phyloP scores from a whole-genome alignment of 2,797 vertebrate species.

The Percopsis omiscomaycus region DNA sequence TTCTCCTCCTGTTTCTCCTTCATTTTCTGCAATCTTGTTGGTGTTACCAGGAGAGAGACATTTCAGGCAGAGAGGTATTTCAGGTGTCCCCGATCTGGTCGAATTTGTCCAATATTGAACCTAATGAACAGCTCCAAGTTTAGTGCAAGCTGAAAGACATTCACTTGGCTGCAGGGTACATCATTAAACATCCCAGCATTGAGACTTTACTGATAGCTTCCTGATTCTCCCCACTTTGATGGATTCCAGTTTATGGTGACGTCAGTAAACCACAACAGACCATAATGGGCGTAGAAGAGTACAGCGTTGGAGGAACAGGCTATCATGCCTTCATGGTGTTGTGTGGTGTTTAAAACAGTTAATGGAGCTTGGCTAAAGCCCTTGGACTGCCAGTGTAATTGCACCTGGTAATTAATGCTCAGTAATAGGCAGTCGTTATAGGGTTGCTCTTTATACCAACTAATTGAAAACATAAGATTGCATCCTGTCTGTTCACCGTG shows the following conservation, averaged over 20 bases:
- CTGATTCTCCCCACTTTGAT: conserved; percentile 7
- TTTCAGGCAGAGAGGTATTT: conserved; percentile 9
- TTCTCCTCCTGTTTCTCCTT: conserved; percentile 40
- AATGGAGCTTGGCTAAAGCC: conserved; percentile 57
- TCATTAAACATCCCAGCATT: conserved; percentile 3
- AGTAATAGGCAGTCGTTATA: conserved; percentile 40
- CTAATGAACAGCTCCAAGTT: conserved; percentile 27
- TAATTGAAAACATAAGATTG: conserved; percentile 75
- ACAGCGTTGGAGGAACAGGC: too few species aligned
- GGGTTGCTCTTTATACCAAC: conserved; percentile 45
- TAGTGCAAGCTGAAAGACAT: conserved; percentile 25
- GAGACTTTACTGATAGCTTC: conserved; percentile 11
- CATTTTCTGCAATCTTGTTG: conserved; percentile 35
- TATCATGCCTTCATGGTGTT: too few species aligned
- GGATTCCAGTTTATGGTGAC: conserved; percentile 19
- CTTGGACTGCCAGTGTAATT: conserved; percentile 62
- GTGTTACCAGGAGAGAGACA: conserved; percentile 9
- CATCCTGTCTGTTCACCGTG: conserved; percentile 47
- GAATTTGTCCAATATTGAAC: neutral
- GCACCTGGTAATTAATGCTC: conserved; percentile 67
- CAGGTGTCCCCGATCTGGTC: conserved; percentile 20
- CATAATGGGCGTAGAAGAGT: neutral
- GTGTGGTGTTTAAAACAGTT: conserved; percentile 54
- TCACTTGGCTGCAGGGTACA: conserved; percentile 5
- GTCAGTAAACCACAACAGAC: conserved; percentile 8